Percentiles rank a stretch among this genome's conserved stretches.
These are phyloP conservation scores for Drosophila lutescens DNA, from an alignment of 2,888 invertebrate species.

Conservation along the genomic window DNA sequence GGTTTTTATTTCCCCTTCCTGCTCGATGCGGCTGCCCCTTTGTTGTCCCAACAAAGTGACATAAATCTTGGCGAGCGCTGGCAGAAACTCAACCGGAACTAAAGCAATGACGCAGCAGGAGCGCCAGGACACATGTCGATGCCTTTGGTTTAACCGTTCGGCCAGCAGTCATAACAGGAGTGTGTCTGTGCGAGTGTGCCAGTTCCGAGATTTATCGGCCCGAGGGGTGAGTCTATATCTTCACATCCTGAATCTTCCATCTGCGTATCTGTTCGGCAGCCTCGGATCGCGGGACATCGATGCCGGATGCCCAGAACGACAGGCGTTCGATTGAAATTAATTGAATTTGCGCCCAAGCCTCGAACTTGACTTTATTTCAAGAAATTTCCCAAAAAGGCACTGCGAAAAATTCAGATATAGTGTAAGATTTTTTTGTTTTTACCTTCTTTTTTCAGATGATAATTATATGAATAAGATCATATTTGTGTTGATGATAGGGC, in stretches of 20 bases:
- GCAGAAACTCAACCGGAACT: conserved; percentile 78
- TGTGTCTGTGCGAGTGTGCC: conserved; percentile 58
- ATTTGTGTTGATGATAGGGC: too few relatives aligned
- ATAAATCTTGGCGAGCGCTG: conserved; percentile 76
- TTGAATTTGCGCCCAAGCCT: conserved; percentile 80
- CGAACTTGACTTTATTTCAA: conserved; percentile 64
- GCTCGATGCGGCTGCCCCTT: conserved; percentile 5
- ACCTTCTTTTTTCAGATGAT: too few relatives aligned
- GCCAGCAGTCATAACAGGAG: conserved; percentile 68
- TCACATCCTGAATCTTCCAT: conserved; percentile 20
- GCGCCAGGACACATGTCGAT: conserved; percentile 56
- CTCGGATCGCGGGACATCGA: conserved; percentile 66
- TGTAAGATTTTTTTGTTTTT: too few relatives aligned
- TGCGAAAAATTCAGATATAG: not conserved
- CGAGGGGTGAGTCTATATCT: conserved; percentile 54
- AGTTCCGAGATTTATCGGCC: conserved; percentile 61
- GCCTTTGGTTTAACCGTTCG: conserved; percentile 37
- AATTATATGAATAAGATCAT: too few relatives aligned
- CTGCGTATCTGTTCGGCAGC: conserved; percentile 52
- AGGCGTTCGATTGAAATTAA: conserved; percentile 84
- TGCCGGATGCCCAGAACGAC: conserved; percentile 81
- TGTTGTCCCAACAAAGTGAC: conserved; percentile 76
- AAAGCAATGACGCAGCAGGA: conserved; percentile 78
- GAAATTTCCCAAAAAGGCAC: conserved; percentile 7
- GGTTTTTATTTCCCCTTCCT: conserved; percentile 36